Evolutionary conservation across 2,888 invertebrate species (phyloP).

Genomic region (Campoplex nolae): DNA sequence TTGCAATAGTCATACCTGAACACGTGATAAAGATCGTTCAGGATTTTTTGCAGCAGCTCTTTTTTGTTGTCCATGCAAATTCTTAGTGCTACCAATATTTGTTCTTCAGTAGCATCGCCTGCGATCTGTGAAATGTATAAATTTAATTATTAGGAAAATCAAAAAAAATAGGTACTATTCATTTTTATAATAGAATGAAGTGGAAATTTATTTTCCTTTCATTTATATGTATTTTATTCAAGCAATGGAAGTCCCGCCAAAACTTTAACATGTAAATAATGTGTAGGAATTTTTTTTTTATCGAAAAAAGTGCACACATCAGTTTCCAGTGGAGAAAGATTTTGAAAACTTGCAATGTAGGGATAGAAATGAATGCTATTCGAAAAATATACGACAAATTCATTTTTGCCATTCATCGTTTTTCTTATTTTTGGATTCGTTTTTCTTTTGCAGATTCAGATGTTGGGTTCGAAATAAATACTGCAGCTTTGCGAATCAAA

Average conservation of each 20-base stretch:
- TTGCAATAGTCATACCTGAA: conserved; percentile 94
- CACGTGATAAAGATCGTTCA: conserved; percentile 96
- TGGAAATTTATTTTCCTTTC: not conserved
- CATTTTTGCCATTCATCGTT: too few relatives aligned
- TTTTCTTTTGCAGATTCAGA: too few relatives aligned
- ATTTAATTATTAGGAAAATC: not conserved
- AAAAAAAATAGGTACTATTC: not conserved
- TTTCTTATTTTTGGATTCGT: too few relatives aligned
- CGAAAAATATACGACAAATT: too few relatives aligned
- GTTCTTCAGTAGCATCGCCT: conserved; percentile 96
- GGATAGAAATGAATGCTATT: too few relatives aligned
- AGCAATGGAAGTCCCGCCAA: not conserved
- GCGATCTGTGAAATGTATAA: conserved; percentile 88
- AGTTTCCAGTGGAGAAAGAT: too few relatives aligned
- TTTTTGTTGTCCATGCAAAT: conserved; percentile 93
- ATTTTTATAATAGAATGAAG: not conserved
- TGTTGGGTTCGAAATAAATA: too few relatives aligned
- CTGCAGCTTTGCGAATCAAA: too few relatives aligned
- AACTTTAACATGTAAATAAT: too few relatives aligned
- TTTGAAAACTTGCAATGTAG: too few relatives aligned
- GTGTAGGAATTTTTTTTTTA: too few relatives aligned
- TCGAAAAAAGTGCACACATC: too few relatives aligned
- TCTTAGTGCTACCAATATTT: conserved; percentile 93
- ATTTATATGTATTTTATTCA: not conserved
- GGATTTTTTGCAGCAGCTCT: conserved; percentile 92